Evolutionary conservation across 2,888 invertebrate species (phyloP).

Genomic region (Netelia inedita): DNA sequence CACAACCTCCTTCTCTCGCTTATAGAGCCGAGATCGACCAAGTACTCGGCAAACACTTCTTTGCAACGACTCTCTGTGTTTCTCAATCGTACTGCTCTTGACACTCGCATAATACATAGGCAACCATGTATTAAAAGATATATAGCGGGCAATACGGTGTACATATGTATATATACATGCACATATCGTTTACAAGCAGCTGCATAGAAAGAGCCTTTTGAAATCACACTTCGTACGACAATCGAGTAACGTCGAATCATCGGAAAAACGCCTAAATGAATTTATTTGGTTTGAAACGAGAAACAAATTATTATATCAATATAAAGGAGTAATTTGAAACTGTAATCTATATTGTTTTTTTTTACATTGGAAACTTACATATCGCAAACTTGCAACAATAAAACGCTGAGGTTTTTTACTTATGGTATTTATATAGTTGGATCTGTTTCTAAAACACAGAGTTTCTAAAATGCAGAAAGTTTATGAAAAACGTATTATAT

Average conservation of each 20-base stretch:
- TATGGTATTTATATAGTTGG: no score
- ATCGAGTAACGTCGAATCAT: background rate
- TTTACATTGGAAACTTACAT: no score
- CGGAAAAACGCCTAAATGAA: no score
- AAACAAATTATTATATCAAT: background rate
- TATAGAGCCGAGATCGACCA: slow-evolving; percentile 71
- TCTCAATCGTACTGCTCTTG: slow-evolving; percentile 74
- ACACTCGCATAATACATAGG: slow-evolving; percentile 55
- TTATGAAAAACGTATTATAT: no score
- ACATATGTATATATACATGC: background rate
- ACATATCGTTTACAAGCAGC: background rate
- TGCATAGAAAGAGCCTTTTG: background rate
- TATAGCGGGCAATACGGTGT: background rate
- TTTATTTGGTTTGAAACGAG: background rate
- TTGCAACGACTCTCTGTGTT: slow-evolving; percentile 71
- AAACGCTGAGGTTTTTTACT: no score
- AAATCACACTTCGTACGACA: slow-evolving; percentile 1
- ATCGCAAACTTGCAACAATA: no score
- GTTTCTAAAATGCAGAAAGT: no score
- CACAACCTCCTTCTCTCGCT: slow-evolving; percentile 44
- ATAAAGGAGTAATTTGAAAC: no score
- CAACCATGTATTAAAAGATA: background rate
- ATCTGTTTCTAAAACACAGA: no score
- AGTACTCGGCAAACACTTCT: slow-evolving; percentile 79
- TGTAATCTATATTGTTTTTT: no score